phyloP scores from a whole-genome alignment of 2,113 vertebrate genomes.

The Smithornis capensis region DNA sequence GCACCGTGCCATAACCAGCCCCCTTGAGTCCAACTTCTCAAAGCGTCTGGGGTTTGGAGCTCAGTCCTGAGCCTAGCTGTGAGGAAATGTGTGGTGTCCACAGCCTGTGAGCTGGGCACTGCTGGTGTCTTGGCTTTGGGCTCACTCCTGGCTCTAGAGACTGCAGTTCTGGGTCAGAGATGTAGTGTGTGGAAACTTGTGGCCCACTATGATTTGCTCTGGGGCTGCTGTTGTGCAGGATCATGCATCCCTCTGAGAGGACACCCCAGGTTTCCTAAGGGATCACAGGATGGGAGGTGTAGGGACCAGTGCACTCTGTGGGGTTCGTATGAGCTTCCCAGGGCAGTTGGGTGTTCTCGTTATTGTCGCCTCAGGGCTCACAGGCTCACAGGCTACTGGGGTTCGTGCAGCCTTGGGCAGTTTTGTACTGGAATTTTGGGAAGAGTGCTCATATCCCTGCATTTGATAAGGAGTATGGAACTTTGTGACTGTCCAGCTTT shows the following conservation, averaged over 20 bases:
- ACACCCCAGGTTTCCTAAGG: not conserved
- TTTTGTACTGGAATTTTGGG: not conserved
- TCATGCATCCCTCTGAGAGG: fast-evolving
- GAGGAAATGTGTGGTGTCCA: fast-evolving
- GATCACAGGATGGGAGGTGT: fast-evolving
- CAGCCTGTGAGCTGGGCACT: not conserved
- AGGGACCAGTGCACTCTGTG: fast-evolving
- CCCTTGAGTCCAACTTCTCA: not conserved
- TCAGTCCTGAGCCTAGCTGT: not conserved
- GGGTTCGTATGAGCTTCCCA: fast-evolving
- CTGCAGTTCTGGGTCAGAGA: not conserved
- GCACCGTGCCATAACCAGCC: not conserved
- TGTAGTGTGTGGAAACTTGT: not conserved
- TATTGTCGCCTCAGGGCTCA: not conserved
- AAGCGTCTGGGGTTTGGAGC: not conserved
- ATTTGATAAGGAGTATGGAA: not conserved
- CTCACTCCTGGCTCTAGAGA: fast-evolving
- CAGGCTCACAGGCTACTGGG: not conserved
- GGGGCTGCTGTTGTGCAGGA: not conserved
- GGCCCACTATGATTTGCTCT: fast-evolving
- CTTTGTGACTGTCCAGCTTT: too few relatives aligned
- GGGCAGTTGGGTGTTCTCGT: not conserved
- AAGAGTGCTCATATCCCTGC: not conserved
- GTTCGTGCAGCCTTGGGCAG: not conserved
- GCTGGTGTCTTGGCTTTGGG: fast-evolving